A percentile compares a stretch with the other conserved stretches of the same genome.
These are phyloP conservation scores for Glandiceps talaboti DNA, from an alignment of 53 echinoderm and acorn worm species.

Conservation along the genomic window DNA sequence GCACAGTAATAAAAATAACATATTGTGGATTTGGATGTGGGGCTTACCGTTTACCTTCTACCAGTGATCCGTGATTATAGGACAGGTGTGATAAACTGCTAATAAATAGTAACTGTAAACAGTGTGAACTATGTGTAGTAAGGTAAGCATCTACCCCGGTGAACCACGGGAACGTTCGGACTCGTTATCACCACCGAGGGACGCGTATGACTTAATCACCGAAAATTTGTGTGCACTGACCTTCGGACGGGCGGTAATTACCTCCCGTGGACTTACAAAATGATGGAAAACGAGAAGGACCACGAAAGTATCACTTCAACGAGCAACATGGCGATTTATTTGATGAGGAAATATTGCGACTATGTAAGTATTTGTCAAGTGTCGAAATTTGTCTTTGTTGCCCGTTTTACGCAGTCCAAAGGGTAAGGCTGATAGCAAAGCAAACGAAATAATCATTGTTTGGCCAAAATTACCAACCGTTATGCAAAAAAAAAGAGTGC, in stretches of 20 bases:
- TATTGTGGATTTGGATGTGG: no score
- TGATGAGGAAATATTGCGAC: background rate
- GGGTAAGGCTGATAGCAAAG: background rate
- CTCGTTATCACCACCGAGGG: background rate
- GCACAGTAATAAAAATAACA: no score
- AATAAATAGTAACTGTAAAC: background rate
- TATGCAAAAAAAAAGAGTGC: no score
- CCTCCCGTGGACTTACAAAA: background rate
- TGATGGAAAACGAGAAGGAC: background rate
- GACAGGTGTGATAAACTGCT: background rate
- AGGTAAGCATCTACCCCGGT: background rate
- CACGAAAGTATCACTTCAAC: background rate
- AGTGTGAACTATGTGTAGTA: background rate
- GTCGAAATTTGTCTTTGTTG: background rate
- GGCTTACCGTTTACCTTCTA: no score
- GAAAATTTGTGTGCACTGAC: background rate
- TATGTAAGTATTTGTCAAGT: background rate
- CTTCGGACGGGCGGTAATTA: background rate
- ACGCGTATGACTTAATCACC: background rate
- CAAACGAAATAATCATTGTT: no score
- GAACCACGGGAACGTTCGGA: background rate
- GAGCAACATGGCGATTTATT: background rate
- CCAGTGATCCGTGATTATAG: background rate
- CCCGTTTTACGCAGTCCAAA: background rate
- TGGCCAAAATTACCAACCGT: no score